phyloP scores from a whole-genome alignment of 2,113 vertebrate species.

The Amazona vittata region DNA sequence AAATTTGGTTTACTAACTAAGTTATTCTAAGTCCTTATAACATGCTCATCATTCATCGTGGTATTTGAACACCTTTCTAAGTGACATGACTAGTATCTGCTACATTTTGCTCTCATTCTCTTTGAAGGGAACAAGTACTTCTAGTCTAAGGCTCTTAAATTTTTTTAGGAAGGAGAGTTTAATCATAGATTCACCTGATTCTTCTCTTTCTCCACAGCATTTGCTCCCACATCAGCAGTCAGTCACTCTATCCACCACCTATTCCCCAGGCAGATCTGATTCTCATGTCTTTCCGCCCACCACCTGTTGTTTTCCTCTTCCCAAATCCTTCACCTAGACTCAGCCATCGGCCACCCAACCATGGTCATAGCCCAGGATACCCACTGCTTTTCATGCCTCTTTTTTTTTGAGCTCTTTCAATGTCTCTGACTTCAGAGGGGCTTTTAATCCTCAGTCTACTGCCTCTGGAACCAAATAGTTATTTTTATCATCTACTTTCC shows the following conservation, averaged over 20 bases:
- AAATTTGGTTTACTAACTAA: background rate
- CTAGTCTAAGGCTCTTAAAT: background rate
- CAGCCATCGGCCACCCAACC: background rate
- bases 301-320: constrained; percentile 51
- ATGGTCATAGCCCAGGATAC: background rate
- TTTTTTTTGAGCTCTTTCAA: background rate
- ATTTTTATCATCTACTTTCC: background rate
- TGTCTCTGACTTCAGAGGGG: background rate
- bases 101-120: background rate
- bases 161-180: background rate
- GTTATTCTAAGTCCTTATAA: background rate
- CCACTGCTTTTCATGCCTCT: background rate
- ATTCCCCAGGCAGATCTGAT: constrained; percentile 60
- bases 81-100: background rate
- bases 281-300: background rate
- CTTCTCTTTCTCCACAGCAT: background rate
- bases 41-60: background rate
- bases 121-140: background rate
- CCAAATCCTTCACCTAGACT: constrained; percentile 38
- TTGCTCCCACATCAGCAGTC: background rate
- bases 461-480: background rate
- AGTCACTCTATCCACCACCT: constrained; percentile 26
- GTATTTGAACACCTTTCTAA: background rate
- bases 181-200: background rate
- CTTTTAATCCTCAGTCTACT: background rate